These are phyloP conservation scores for Sclerurus mexicanus DNA, from an alignment of 2,113 vertebrate species.

Conservation along the genomic window DNA sequence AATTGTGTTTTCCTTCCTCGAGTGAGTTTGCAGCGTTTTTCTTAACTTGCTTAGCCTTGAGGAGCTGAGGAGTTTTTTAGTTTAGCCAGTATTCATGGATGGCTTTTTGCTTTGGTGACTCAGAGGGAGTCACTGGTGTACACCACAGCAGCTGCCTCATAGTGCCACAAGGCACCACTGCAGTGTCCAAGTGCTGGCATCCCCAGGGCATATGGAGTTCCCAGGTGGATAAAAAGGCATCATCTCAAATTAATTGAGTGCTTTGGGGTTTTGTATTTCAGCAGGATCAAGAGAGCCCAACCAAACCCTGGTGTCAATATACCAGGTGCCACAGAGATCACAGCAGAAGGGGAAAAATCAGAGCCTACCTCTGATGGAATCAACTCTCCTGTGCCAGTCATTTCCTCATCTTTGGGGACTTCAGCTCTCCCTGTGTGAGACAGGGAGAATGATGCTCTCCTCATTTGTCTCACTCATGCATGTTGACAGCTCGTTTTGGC, in stretches of 20 bases:
- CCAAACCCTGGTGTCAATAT: neutral
- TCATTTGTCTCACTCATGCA: neutral
- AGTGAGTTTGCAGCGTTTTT: neutral
- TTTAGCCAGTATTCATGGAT: neutral
- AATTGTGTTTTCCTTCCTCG: constrained; percentile 25
- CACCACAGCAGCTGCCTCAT: fast-evolving
- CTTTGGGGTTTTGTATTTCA: neutral
- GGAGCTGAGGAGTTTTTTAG: neutral
- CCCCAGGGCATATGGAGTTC: fast-evolving
- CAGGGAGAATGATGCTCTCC: neutral
- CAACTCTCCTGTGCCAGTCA: neutral
- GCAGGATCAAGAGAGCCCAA: neutral
- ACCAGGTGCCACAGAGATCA: neutral
- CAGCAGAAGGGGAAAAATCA: neutral
- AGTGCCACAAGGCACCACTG: neutral
- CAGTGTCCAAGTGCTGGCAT: fast-evolving
- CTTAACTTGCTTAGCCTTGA: neutral
- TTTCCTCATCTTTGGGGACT: neutral
- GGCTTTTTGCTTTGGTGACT: neutral
- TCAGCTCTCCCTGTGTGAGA: neutral
- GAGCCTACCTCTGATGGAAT: neutral
- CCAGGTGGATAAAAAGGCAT: neutral
- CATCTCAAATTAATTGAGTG: neutral
- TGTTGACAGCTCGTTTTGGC: neutral
- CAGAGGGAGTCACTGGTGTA: neutral